Evolutionary conservation across 2,113 vertebrate genomes (phyloP).

Genomic region (Chaenogobius annularis): DNA sequence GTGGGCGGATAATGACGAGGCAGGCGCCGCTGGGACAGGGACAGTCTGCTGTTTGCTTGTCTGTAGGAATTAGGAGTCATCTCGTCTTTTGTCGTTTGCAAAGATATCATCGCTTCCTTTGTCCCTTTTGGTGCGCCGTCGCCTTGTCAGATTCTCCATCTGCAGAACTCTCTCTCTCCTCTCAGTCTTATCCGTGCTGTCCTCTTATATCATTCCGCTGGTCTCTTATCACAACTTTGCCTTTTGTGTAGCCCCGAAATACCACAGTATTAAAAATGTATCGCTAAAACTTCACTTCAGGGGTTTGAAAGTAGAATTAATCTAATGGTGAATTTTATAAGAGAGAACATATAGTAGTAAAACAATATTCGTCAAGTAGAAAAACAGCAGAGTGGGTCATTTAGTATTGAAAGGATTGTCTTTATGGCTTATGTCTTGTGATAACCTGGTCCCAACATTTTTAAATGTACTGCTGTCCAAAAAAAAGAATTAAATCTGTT

Average conservation of each 20-base stretch:
- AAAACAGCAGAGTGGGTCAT: not conserved
- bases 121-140: conserved; percentile 19
- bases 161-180: conserved; percentile 3
- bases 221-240: conserved; percentile 22
- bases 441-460: not conserved
- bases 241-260: conserved; percentile 19
- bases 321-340: not conserved
- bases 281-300: conserved; percentile 11
- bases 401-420: not conserved
- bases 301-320: not conserved
- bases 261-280: conserved; percentile 38
- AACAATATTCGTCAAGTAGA: not conserved
- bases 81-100: conserved; percentile 45
- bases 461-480: not conserved
- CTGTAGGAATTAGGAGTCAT: conserved; percentile 38
- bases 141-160: conserved; percentile 21
- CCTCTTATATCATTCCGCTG: conserved; percentile 17
- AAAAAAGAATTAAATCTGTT: not conserved
- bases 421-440: not conserved
- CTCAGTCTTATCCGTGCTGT: conserved; percentile 25
- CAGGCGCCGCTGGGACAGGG: conserved; percentile 23
- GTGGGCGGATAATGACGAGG: conserved; percentile 37
- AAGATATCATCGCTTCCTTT: conserved; percentile 44
- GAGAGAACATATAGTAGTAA: conserved; percentile 4
- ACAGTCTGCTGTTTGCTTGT: conserved; percentile 27